Evolutionary conservation across 2,888 invertebrate species (phyloP).

Genomic region (Chymomyza fuscimana): DNA sequence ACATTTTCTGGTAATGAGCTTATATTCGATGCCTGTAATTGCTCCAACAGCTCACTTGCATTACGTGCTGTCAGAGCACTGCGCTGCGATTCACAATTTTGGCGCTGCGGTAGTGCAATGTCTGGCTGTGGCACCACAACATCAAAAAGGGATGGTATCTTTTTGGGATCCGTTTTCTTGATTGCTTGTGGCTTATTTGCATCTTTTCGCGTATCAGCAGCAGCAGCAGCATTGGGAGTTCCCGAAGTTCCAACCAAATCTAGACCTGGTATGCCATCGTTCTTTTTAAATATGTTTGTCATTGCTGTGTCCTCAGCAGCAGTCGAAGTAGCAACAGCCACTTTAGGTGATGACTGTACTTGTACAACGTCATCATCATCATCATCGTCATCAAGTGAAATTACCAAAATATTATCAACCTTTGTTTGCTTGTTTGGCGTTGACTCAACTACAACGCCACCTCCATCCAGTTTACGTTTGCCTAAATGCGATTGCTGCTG

Average conservation of each 20-base stretch:
- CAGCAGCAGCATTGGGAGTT: conserved; percentile 42
- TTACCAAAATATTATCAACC: conserved; percentile 52
- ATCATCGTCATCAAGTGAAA: conserved; percentile 63
- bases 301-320: conserved; percentile 32
- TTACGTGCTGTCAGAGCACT: conserved; percentile 19
- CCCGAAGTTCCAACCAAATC: conserved; percentile 82
- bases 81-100: not conserved
- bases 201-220: conserved; percentile 16
- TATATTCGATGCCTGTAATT: not conserved
- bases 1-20: conserved; percentile 49
- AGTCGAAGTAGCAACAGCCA: not conserved
- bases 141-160: conserved; percentile 75
- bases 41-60: conserved; percentile 1
- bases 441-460: not conserved
- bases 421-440: conserved; percentile 44
- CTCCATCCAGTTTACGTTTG: conserved; percentile 59
- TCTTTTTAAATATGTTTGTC: conserved; percentile 72
- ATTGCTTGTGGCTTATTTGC: conserved; percentile 3
- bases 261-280: conserved; percentile 85
- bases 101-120: not conserved
- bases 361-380: conserved; percentile 32
- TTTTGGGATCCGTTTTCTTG: conserved; percentile 35
- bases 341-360: conserved; percentile 27
- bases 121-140: conserved; percentile 66
- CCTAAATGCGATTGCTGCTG: conserved; percentile 27